Percentiles rank a stretch among this genome's conserved stretches.
These are phyloP conservation scores for Panagrolaimus sp. DNA, from an alignment of 1,140 invertebrate species.

Conservation along the genomic window DNA sequence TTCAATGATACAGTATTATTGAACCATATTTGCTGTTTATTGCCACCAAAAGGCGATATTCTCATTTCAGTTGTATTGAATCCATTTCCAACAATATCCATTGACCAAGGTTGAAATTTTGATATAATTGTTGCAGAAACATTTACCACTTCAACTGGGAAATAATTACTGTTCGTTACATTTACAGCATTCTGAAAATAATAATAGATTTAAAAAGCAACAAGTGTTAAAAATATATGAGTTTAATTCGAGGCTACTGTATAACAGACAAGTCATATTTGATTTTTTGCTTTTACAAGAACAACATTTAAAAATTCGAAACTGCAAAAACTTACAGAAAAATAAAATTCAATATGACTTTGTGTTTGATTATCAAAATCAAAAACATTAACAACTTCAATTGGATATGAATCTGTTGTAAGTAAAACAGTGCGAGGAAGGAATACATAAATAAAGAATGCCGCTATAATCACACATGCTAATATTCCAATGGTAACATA, in stretches of 20 bases:
- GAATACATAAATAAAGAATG: constrained; percentile 34
- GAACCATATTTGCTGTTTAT: constrained; percentile 31
- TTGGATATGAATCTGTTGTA: constrained; percentile 21
- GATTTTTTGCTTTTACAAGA: too few species aligned
- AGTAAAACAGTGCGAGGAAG: constrained; percentile 43
- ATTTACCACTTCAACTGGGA: constrained; percentile 40
- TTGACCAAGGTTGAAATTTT: constrained; percentile 48
- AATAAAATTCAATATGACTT: constrained; percentile 35
- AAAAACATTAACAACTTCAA: constrained; percentile 37
- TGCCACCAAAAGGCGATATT: constrained; percentile 25
- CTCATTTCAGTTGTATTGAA: constrained; percentile 23
- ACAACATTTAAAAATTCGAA: constrained; percentile 5
- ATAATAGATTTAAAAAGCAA: not conserved
- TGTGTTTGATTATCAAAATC: constrained; percentile 16
- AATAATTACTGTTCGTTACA: constrained; percentile 41
- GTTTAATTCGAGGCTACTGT: too few species aligned
- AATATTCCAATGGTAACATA: constrained; percentile 35
- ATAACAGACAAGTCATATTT: too few species aligned
- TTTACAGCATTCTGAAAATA: constrained; percentile 38
- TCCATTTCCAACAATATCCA: constrained; percentile 37
- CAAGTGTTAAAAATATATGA: too few species aligned
- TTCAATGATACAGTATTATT: constrained; percentile 42
- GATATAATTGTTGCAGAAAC: constrained; percentile 42
- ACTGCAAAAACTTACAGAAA: constrained; percentile 26
- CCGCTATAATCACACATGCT: constrained; percentile 34